These are phyloP conservation scores for Rhopalosiphum maidis DNA, from an alignment of 1,140 invertebrate species.

Conservation along the genomic window DNA sequence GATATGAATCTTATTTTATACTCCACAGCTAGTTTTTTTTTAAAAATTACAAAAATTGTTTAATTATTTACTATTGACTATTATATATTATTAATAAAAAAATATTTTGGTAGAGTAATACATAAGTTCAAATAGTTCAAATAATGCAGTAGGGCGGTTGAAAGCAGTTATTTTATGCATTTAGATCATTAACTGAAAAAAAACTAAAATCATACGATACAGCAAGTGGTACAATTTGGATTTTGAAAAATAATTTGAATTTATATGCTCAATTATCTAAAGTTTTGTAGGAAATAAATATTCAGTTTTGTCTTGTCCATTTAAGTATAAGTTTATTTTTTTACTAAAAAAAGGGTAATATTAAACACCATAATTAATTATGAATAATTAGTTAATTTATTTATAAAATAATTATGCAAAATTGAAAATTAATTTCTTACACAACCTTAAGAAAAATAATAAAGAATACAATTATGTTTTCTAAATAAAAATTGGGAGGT, in stretches of 20 bases:
- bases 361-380: not conserved
- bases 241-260: not conserved
- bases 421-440: too few relatives aligned
- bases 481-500: not conserved
- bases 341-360: not conserved
- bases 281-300: not conserved
- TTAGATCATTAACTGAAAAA: not conserved
- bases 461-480: not conserved
- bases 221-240: not conserved
- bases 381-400: not conserved
- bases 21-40: not conserved
- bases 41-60: not conserved
- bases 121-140: not conserved
- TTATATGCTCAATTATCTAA: not conserved
- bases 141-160: not conserved
- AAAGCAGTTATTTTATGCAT: not conserved
- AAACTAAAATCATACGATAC: not conserved
- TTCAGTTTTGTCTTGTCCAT: not conserved
- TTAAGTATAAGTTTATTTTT: not conserved
- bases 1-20: not conserved
- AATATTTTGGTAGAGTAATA: not conserved
- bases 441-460: not conserved
- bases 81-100: not conserved
- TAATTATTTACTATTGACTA: not conserved
- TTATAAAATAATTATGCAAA: too few relatives aligned